Conservation (phyloP, 2,113 vertebrate species). For the Phrynocephalus versicolor region DNA sequence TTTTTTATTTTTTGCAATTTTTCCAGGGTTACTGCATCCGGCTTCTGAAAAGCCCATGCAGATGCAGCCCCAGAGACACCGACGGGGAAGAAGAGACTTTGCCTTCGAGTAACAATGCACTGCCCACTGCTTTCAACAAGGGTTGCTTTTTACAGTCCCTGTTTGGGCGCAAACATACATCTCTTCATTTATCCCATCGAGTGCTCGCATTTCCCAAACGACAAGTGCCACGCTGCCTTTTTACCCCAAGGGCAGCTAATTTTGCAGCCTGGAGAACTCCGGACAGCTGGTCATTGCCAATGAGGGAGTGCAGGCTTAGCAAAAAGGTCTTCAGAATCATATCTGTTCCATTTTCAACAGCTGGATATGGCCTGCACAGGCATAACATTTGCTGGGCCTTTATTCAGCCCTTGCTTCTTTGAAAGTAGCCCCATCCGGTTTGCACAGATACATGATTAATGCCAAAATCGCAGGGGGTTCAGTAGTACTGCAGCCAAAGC, state of each 20-base stretch:
- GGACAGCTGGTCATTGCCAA: background rate
- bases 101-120: background rate
- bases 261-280: too few relatives aligned
- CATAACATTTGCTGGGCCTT: too few relatives aligned
- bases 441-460: too few relatives aligned
- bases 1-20: background rate
- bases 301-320: background rate
- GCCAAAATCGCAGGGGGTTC: too few relatives aligned
- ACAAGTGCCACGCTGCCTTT: background rate
- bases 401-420: background rate
- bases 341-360: background rate
- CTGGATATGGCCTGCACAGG: background rate
- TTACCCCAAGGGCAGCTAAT: background rate
- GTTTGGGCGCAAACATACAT: background rate
- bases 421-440: too few relatives aligned
- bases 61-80: background rate
- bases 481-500: too few relatives aligned
- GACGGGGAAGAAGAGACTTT: background rate
- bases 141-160: background rate
- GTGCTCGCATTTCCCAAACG: background rate
- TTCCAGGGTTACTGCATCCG: background rate
- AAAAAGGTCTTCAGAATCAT: background rate
- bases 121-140: background rate
- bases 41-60: background rate
- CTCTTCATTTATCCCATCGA: background rate